These are phyloP conservation scores for Bombylius major DNA, from an alignment of 2,888 invertebrate species.

Conservation along the genomic window DNA sequence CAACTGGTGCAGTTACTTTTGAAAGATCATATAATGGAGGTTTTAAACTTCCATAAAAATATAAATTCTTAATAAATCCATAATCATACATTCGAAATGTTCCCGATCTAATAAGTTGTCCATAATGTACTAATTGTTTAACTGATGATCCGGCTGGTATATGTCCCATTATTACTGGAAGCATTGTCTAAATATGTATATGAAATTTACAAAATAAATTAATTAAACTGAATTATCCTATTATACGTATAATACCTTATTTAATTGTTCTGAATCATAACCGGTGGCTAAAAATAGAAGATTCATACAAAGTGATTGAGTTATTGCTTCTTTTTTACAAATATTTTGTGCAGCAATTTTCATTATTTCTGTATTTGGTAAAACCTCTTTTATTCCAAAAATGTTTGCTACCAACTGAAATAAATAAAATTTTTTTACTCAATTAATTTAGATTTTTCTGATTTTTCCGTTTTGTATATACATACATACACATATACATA, in stretches of 20 bases:
- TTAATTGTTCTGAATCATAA: conserved; percentile 29
- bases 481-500: no score
- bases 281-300: conserved; percentile 41
- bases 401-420: conserved; percentile 3
- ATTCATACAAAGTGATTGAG: conserved; percentile 45
- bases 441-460: no score
- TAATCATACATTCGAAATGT: conserved; percentile 38
- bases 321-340: conserved; percentile 39
- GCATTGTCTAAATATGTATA: conserved; percentile 33
- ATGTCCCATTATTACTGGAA: conserved; percentile 46
- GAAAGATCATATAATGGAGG: conserved; percentile 38
- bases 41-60: conserved; percentile 33
- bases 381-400: conserved; percentile 39
- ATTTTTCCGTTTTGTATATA: no score
- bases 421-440: not conserved
- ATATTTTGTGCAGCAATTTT: conserved; percentile 34
- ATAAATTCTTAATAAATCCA: conserved; percentile 32
- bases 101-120: conserved; percentile 29
- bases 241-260: conserved; percentile 22
- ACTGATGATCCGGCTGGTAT: conserved; percentile 43
- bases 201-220: not conserved
- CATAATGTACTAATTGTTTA: conserved; percentile 40
- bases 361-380: conserved; percentile 40
- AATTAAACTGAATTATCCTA: not conserved
- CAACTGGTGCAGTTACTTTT: conserved; percentile 34